Percentiles rank a stretch among this genome's conserved stretches.
Conservation (phyloP, 2,113 vertebrate species). For the Percina caprodes region DNA sequence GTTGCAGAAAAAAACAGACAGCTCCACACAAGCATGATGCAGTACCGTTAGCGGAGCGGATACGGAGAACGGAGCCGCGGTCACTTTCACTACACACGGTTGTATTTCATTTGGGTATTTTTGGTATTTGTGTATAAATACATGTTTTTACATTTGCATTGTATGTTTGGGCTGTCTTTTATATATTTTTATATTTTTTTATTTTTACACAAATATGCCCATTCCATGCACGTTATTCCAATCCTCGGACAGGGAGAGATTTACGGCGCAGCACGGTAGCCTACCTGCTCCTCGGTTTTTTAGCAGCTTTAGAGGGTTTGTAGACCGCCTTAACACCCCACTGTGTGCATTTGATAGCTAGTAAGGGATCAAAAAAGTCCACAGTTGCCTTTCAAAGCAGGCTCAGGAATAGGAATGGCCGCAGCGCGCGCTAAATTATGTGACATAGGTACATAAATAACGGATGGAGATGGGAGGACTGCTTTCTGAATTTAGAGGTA, state of each 20-base stretch:
- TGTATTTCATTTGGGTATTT: no score
- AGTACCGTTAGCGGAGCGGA: conserved; percentile 27
- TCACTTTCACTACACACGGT: conserved; percentile 13
- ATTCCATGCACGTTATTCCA: background rate
- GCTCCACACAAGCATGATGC: conserved; percentile 58
- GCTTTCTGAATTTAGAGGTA: conserved; percentile 24
- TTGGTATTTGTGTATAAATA: no score
- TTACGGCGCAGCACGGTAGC: conserved; percentile 22
- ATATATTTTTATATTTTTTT: background rate
- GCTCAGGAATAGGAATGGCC: conserved; percentile 26
- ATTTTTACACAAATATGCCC: background rate
- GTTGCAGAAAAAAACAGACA: conserved; percentile 57
- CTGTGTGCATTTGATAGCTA: conserved; percentile 19
- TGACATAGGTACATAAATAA: conserved; percentile 40
- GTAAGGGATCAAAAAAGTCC: conserved; percentile 44
- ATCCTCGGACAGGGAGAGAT: conserved; percentile 24
- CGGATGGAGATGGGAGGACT: conserved; percentile 27
- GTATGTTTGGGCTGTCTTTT: conserved; percentile 1
- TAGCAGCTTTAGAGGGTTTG: background rate
- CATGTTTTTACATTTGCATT: background rate
- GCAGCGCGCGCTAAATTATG: conserved; percentile 49
- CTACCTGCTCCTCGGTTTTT: conserved; percentile 51
- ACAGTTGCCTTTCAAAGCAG: conserved; percentile 14
- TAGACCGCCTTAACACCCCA: conserved; percentile 28
- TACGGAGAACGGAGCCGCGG: conserved; percentile 27